phyloP scores from a whole-genome alignment of 1,140 invertebrate species.

The Scaptomyza montana region DNA sequence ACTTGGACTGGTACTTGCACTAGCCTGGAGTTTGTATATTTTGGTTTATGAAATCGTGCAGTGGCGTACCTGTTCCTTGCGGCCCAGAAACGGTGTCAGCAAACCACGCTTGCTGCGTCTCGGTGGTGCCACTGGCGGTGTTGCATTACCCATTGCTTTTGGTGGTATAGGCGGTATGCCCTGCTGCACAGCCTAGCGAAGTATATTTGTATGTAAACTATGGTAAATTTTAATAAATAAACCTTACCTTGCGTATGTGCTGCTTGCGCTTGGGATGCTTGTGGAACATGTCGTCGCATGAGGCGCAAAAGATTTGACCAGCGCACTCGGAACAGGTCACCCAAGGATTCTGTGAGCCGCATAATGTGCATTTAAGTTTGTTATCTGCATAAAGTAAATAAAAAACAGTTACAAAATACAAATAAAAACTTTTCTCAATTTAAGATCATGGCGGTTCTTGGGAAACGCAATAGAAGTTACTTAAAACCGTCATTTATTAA shows the following conservation, averaged over 20 bases:
- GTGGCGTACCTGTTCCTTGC: constrained; percentile 85
- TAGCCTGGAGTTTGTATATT: constrained; percentile 45
- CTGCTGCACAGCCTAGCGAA: constrained; percentile 67
- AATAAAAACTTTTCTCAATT: too few species aligned
- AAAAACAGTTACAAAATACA: too few species aligned
- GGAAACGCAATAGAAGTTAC: too few species aligned
- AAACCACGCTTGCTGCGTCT: constrained; percentile 88
- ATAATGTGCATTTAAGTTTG: constrained; percentile 89
- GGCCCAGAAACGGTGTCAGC: constrained; percentile 83
- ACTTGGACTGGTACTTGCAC: constrained; percentile 20
- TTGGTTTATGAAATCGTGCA: constrained; percentile 83
- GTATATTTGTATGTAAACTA: too few species aligned
- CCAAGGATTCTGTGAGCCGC: constrained; percentile 89
- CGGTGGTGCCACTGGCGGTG: constrained; percentile 92
- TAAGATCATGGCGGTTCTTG: too few species aligned
- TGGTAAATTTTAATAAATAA: too few species aligned
- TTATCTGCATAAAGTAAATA: constrained; percentile 52
- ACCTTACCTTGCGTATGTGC: constrained; percentile 89
- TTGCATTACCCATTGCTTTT: constrained; percentile 85
- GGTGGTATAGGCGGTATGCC: constrained; percentile 90
- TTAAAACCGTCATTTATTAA: too few species aligned
- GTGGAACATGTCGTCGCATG: constrained; percentile 97
- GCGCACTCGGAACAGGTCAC: constrained; percentile 92
- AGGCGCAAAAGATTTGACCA: constrained; percentile 91
- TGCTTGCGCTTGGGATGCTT: constrained; percentile 93